These are phyloP conservation scores for Grallaria varia DNA, from an alignment of 2,113 vertebrate species.

Conservation along the genomic window DNA sequence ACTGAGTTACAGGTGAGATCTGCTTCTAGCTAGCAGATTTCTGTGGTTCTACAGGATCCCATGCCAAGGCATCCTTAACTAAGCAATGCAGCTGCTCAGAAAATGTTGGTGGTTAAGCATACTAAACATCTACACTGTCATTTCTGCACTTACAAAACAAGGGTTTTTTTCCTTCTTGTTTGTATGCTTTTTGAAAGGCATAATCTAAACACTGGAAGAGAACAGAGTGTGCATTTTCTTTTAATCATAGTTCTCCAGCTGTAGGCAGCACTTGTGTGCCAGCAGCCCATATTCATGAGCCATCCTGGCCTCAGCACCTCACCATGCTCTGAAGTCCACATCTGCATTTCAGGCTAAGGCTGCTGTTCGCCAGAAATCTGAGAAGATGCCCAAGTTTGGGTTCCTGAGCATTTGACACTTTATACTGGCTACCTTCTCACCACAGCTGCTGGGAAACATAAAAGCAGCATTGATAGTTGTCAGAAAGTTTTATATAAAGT, in stretches of 20 bases:
- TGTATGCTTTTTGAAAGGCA: background rate
- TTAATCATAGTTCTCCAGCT: background rate
- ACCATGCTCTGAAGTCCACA: background rate
- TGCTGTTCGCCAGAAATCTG: background rate
- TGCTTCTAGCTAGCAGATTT: background rate
- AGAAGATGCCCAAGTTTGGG: background rate
- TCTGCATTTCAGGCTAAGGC: background rate
- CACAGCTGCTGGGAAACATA: background rate
- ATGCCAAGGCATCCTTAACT: background rate
- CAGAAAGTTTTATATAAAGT: background rate
- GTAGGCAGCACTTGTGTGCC: background rate
- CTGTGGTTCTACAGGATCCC: background rate
- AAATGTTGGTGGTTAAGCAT: background rate
- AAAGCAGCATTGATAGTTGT: background rate
- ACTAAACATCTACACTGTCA: background rate
- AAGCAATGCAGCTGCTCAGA: background rate
- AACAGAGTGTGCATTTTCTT: background rate
- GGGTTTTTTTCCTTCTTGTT: background rate
- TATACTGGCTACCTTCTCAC: background rate
- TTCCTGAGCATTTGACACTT: background rate
- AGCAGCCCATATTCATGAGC: background rate
- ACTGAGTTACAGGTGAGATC: background rate
- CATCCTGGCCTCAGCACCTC: background rate
- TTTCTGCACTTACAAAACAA: background rate
- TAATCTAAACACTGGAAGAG: background rate